phyloP scores from a whole-genome alignment of 2,113 vertebrate species.

The Mus pahari region DNA sequence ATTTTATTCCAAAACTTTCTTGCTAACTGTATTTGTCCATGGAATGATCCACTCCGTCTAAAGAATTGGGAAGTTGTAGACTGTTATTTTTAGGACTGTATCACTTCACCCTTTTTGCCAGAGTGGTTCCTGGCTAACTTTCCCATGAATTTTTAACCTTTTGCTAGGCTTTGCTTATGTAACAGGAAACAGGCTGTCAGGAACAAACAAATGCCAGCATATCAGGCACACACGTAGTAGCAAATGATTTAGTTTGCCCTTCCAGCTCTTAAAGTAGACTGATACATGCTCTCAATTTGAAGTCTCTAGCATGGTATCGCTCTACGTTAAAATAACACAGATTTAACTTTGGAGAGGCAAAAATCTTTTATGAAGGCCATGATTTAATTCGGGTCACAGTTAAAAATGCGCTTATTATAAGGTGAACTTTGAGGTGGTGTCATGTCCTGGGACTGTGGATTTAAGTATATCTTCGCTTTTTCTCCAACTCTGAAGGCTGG shows the following conservation, averaged over 20 bases:
- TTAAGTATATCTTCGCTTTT: slow-evolving; percentile 95
- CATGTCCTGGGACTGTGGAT: slow-evolving; percentile 98
- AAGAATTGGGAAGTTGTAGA: slow-evolving; percentile 80
- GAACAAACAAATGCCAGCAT: slow-evolving; percentile 88
- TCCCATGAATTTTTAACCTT: slow-evolving; percentile 95
- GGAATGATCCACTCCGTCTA: slow-evolving; percentile 50
- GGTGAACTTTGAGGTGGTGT: slow-evolving; percentile 71
- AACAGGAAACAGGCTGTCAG: slow-evolving; percentile 93
- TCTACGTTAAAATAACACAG: slow-evolving; percentile 48
- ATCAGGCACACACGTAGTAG: slow-evolving; percentile 85
- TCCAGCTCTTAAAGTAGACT: slow-evolving; percentile 73
- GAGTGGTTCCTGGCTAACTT: slow-evolving; percentile 89
- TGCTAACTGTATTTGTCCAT: slow-evolving; percentile 37
- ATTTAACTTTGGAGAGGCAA: slow-evolving; percentile 57
- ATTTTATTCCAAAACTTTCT: slow-evolving; percentile 15
- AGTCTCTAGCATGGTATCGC: slow-evolving; percentile 45
- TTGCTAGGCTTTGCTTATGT: slow-evolving; percentile 91
- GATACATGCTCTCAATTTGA: slow-evolving; percentile 60
- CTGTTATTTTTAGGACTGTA: slow-evolving; percentile 90
- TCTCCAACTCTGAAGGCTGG: slow-evolving; percentile 94
- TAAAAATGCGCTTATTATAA: slow-evolving; percentile 83
- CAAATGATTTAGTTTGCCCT: slow-evolving; percentile 83
- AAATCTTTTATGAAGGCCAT: slow-evolving; percentile 49
- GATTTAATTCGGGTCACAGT: slow-evolving; percentile 61
- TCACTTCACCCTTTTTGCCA: slow-evolving; percentile 85